Base-by-base conservation (phyloP, 2,113 vertebrate species). In the Emydura subglobosa region DNA sequence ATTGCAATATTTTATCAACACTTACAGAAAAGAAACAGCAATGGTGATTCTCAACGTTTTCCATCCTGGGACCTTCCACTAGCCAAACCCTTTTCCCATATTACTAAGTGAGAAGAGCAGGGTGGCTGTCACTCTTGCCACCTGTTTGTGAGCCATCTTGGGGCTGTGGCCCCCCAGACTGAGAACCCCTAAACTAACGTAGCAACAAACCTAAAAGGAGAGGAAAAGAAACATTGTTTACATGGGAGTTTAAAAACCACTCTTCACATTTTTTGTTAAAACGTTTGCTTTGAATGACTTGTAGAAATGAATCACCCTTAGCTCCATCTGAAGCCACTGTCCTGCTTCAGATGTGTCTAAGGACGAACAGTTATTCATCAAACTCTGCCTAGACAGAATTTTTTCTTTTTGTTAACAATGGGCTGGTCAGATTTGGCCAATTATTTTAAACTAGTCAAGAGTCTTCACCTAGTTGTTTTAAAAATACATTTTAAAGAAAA, bases 251-350 rank as follows among this genome's bases (percentile, higher is more conserved):
- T 84, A 93, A 82, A 94, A 91, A 92, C 2, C 16, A 57, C 12
- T 96, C 96, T 95, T 92, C 79, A 65, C 44, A 83, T 96, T 97
- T 5, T 98, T 98, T 98, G 98, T 98, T 98, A 97, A 98, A 98
- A 97, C 93, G 86, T 95, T 97, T 92, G 88, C 86, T 97, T 94
- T 97, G 87, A 96, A 91, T 93, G 90, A 55, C 90, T 95, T 93
- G 49, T 93, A 98, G 93, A 98, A 98, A 98, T 96, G 93, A 34
- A 96, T 82, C 85, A 92, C 79, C 34, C 50, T 72, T 87, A 65
- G 89, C 96, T 82, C 79, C 89, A 92, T 86, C 76, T 19, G 88
- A 96, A 96, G 82, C 85, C 92, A 95, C 79, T 88, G 85, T 92
- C 87, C 82, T 84, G 51, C 83, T 97, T 95, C 90, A 95, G 83